phyloP scores from a whole-genome alignment of 2,113 vertebrate genomes.

The Harpagus bidentatus region DNA sequence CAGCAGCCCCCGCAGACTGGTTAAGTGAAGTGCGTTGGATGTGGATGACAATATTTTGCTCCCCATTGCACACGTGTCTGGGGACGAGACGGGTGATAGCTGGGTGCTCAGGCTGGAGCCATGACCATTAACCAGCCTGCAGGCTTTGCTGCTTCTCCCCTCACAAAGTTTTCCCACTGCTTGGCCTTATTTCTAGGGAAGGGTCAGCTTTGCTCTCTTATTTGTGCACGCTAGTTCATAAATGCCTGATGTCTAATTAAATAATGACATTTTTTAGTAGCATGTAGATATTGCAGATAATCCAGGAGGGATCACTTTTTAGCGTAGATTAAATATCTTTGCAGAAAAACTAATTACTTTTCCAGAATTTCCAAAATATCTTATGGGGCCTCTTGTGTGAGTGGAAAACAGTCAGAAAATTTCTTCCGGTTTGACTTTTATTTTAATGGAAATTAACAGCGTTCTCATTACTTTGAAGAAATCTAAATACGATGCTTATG shows the following conservation, averaged over 20 bases:
- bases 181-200: background rate
- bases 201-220: background rate
- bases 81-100: no score
- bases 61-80: fast-evolving
- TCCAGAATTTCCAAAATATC: background rate
- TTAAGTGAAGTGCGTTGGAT: background rate
- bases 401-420: background rate
- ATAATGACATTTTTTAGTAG: background rate
- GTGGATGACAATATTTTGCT: background rate
- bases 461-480: background rate
- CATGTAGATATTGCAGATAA: background rate
- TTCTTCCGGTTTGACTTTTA: background rate
- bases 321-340: background rate
- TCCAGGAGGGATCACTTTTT: background rate
- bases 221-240: background rate
- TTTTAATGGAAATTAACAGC: background rate
- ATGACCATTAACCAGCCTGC: background rate
- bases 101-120: background rate
- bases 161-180: background rate
- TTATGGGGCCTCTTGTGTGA: background rate
- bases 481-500: background rate
- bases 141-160: background rate
- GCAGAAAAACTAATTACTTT: background rate
- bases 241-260: background rate
- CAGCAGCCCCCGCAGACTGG: background rate